phyloP scores from a whole-genome alignment of 2,113 vertebrate species.

The Harpagus bidentatus region DNA sequence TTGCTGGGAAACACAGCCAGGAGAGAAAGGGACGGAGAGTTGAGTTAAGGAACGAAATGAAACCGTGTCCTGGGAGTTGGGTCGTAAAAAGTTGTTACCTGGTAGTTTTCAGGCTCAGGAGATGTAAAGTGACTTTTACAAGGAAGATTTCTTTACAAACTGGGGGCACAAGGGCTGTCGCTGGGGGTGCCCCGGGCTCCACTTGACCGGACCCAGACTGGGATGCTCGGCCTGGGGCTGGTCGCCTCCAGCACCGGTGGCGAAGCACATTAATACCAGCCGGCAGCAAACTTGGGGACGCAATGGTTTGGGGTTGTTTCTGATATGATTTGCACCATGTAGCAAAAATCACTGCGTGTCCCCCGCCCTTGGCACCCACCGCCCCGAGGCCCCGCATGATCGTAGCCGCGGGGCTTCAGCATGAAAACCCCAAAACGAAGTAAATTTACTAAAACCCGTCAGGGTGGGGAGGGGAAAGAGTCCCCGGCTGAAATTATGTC shows the following conservation, averaged over 20 bases:
- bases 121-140: neutral
- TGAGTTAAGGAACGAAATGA: neutral
- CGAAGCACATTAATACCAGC: too few species aligned
- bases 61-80: neutral
- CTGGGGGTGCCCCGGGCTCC: neutral
- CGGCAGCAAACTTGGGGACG: neutral
- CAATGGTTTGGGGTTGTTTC: neutral
- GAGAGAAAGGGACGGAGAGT: neutral
- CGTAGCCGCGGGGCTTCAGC: neutral
- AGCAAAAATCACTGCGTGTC: neutral
- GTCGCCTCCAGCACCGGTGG: accelerated
- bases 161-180: accelerated
- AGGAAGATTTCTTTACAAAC: neutral
- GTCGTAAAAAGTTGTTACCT: neutral
- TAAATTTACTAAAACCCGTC: neutral
- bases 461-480: neutral
- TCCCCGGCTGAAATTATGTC: neutral
- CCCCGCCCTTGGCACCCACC: neutral
- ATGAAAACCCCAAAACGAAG: neutral
- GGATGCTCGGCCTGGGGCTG: accelerated
- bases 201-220: accelerated
- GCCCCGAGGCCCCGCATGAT: accelerated
- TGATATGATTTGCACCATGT: neutral
- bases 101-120: neutral
- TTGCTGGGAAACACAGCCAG: neutral